These are phyloP conservation scores for Labia minor DNA, from an alignment of 2,888 invertebrate genomes.

Conservation along the genomic window DNA sequence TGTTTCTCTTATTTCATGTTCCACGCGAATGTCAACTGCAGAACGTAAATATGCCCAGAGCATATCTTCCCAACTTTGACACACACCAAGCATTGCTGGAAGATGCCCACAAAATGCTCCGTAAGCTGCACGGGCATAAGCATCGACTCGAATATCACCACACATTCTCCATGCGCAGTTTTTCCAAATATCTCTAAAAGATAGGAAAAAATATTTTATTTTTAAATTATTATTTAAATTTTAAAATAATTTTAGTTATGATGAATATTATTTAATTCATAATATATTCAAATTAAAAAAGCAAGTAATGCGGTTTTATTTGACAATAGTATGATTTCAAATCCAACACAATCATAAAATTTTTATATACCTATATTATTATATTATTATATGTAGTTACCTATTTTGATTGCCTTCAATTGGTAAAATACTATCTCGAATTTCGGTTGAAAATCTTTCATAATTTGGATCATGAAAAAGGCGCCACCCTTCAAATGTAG, in stretches of 20 bases:
- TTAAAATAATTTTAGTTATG: no score
- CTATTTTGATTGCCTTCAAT: conserved; percentile 74
- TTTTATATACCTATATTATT: no score
- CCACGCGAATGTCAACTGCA: conserved; percentile 74
- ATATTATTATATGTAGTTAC: no score
- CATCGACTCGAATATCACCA: conserved; percentile 32
- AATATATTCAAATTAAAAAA: no score
- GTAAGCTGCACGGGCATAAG: conserved; percentile 50
- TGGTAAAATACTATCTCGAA: conserved; percentile 40
- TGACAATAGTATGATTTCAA: no score
- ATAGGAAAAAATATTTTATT: conserved; percentile 46
- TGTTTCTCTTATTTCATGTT: conserved; percentile 58
- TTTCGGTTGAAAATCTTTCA: conserved; percentile 33
- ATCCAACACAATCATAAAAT: no score
- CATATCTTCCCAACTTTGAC: conserved; percentile 78
- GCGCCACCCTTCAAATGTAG: conserved; percentile 81
- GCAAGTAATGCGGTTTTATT: no score
- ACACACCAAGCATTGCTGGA: conserved; percentile 59
- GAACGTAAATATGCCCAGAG: conserved; percentile 79
- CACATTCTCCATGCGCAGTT: conserved; percentile 44
- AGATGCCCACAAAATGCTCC: conserved; percentile 77
- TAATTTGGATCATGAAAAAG: conserved; percentile 77
- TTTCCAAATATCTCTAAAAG: conserved; percentile 44
- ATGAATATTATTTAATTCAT: not conserved
- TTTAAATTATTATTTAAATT: no score